A percentile compares a stretch with the other conserved stretches of the same genome.
These are phyloP conservation scores for Megalopta genalis DNA, from an alignment of 1,140 invertebrate genomes.

Conservation along the genomic window DNA sequence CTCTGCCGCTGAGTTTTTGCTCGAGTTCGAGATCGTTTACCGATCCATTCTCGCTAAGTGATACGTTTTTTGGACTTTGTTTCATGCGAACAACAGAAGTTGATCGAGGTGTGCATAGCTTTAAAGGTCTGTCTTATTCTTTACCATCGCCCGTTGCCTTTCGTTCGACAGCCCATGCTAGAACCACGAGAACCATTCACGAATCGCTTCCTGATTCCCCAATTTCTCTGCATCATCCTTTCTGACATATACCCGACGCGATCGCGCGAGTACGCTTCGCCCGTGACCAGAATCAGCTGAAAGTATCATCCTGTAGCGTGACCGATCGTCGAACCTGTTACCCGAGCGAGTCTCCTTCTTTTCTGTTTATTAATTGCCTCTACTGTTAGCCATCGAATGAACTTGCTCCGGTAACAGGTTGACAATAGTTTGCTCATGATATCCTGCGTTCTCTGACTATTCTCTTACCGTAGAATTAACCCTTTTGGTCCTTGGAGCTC, in stretches of 20 bases:
- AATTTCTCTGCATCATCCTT: neutral
- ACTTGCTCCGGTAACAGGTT: too few relatives aligned
- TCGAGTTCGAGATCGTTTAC: slow-evolving; percentile 31
- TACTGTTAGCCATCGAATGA: too few relatives aligned
- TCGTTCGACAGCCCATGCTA: slow-evolving; percentile 10
- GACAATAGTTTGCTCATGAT: too few relatives aligned
- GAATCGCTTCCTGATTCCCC: neutral
- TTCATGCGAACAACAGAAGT: slow-evolving; percentile 88
- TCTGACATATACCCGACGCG: too few relatives aligned
- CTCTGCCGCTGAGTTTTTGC: slow-evolving; percentile 42
- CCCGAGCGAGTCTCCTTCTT: too few relatives aligned
- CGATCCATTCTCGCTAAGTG: slow-evolving; percentile 69
- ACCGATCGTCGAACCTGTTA: too few relatives aligned
- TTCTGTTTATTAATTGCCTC: too few relatives aligned
- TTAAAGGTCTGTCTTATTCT: slow-evolving; percentile 88
- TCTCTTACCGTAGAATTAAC: slow-evolving; percentile 28
- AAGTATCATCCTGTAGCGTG: too few relatives aligned
- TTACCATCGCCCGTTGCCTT: slow-evolving; percentile 68
- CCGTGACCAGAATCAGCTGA: too few relatives aligned
- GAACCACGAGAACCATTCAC: neutral
- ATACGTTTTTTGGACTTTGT: slow-evolving; percentile 81
- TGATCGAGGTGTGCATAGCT: slow-evolving; percentile 94
- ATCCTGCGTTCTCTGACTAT: slow-evolving; percentile 11
- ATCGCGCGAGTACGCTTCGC: too few relatives aligned
- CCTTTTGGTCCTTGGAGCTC: neutral